Evolutionary conservation across 2,888 invertebrate genomes (phyloP).

Genomic region (Ennomos fuscantarius): DNA sequence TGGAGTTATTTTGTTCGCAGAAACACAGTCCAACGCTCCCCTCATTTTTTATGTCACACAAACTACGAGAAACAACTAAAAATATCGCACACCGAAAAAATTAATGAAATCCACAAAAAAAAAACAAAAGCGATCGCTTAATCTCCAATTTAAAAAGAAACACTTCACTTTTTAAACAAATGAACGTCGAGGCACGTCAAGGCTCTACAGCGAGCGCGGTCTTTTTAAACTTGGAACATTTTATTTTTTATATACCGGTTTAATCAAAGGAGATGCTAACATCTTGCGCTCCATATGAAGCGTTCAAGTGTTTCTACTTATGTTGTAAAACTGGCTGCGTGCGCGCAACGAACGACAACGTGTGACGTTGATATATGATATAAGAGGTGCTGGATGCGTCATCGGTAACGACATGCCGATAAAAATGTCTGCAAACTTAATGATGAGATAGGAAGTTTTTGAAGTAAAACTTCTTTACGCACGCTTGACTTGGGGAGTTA

Average conservation of each 20-base stretch:
- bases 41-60: conserved; percentile 41
- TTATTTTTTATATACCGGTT: neutral
- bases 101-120: neutral
- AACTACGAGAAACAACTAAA: neutral
- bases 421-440: too few species aligned
- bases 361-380: conserved; percentile 20
- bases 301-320: conserved; percentile 23
- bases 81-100: neutral
- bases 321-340: conserved; percentile 16
- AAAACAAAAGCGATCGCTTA: neutral
- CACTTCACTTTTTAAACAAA: conserved; percentile 3
- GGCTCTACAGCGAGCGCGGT: too few species aligned
- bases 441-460: too few species aligned
- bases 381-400: conserved; percentile 20
- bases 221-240: neutral
- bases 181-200: neutral
- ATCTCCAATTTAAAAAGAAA: neutral
- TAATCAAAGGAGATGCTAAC: neutral
- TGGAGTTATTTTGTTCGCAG: conserved; percentile 55
- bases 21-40: conserved; percentile 71
- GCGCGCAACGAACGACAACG: conserved; percentile 12
- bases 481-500: too few species aligned
- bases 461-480: too few species aligned
- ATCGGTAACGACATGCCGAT: neutral
- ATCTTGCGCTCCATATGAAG: conserved; percentile 7